phyloP scores from a whole-genome alignment of 2,888 invertebrate genomes.

The Schizaphis graminum region DNA sequence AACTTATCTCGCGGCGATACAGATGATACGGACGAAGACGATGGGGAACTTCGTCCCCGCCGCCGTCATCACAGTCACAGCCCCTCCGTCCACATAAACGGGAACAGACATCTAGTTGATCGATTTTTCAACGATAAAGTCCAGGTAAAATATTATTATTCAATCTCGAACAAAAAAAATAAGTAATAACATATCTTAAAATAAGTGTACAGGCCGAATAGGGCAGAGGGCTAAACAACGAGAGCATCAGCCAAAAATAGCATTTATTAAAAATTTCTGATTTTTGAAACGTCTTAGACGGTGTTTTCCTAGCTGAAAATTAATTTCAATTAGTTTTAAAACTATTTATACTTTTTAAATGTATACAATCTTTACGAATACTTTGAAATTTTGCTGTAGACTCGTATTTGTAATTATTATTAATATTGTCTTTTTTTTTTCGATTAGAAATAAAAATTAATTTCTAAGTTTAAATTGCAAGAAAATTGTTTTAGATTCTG shows the following conservation, averaged over 20 bases:
- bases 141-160: conserved; percentile 23
- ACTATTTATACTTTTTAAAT: neutral
- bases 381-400: no score
- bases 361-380: no score
- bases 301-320: neutral
- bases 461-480: no score
- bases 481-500: no score
- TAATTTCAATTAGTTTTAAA: neutral
- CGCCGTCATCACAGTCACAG: neutral
- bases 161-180: neutral
- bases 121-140: conserved; percentile 57
- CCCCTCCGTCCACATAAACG: neutral
- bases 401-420: no score
- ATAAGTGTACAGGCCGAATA: neutral
- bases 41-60: neutral
- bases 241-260: neutral
- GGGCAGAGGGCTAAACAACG: neutral
- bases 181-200: neutral
- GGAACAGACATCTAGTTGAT: conserved; percentile 7
- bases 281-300: neutral
- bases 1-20: conserved; percentile 43
- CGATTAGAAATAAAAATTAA: no score
- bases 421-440: no score
- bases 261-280: neutral
- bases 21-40: conserved; percentile 45